phyloP scores from a whole-genome alignment of 2,113 vertebrate genomes.

The Piprites chloris region DNA sequence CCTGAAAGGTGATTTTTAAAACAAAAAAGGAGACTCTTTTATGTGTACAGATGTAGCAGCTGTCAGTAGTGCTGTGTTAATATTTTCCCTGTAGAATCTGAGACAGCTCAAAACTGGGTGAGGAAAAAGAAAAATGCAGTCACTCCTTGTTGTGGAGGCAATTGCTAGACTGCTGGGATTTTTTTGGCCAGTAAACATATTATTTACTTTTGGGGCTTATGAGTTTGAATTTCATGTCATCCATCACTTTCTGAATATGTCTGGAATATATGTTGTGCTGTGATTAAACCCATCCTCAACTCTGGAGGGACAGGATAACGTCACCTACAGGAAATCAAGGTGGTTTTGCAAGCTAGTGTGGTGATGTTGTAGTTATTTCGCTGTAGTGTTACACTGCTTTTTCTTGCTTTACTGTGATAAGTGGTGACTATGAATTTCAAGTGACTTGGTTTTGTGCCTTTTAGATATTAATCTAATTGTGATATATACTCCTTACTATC shows the following conservation, averaged over 20 bases:
- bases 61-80: constrained; percentile 32
- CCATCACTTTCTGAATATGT: neutral
- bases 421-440: neutral
- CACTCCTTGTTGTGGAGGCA: neutral
- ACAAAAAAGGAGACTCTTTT: constrained; percentile 20
- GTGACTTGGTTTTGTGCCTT: neutral
- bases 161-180: neutral
- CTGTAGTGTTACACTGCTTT: neutral
- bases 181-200: neutral
- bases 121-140: neutral
- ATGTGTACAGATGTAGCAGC: neutral
- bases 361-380: neutral
- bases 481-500: neutral
- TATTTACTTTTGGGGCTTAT: neutral
- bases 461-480: neutral
- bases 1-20: constrained; percentile 53
- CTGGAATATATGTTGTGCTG: neutral
- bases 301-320: neutral
- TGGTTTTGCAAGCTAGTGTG: neutral
- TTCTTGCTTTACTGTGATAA: neutral
- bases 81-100: neutral
- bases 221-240: neutral
- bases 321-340: neutral
- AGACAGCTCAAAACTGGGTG: neutral
- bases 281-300: neutral